A percentile compares a stretch with the other conserved stretches of the same genome.
Evolutionary conservation across 2,888 invertebrate species (phyloP).

Genomic region (Sphecodes monilicornis): DNA sequence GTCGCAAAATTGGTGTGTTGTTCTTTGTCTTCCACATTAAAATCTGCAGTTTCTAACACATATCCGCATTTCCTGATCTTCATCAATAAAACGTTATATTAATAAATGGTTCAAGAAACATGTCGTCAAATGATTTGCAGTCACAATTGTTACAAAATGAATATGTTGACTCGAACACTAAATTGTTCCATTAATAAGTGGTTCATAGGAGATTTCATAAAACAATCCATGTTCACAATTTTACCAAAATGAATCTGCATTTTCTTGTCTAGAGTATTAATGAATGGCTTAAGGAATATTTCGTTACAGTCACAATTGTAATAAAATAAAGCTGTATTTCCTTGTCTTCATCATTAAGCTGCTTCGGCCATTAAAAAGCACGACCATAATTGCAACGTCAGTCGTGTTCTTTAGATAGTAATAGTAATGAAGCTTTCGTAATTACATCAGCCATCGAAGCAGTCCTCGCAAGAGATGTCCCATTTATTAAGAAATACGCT

Average conservation of each 20-base stretch:
- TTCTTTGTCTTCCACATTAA: neutral
- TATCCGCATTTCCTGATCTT: too few species aligned
- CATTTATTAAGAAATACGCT: neutral
- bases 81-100: neutral
- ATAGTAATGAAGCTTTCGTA: neutral
- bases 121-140: neutral
- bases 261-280: too few species aligned
- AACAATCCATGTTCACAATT: too few species aligned
- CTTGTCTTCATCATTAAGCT: too few species aligned
- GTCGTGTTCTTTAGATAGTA: neutral
- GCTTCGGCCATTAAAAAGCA: too few species aligned
- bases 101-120: neutral
- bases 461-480: neutral
- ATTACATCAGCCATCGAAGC: neutral
- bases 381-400: neutral
- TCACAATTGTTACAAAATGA: neutral
- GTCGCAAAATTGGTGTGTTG: neutral
- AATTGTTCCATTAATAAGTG: too few species aligned
- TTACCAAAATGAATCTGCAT: too few species aligned
- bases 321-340: too few species aligned
- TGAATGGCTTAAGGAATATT: too few species aligned
- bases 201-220: too few species aligned
- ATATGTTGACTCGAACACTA: too few species aligned
- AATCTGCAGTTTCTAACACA: neutral
- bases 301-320: too few species aligned